Evolutionary conservation across 2,113 vertebrate species (phyloP).

Genomic region (Myrmecophaga tridactyla): DNA sequence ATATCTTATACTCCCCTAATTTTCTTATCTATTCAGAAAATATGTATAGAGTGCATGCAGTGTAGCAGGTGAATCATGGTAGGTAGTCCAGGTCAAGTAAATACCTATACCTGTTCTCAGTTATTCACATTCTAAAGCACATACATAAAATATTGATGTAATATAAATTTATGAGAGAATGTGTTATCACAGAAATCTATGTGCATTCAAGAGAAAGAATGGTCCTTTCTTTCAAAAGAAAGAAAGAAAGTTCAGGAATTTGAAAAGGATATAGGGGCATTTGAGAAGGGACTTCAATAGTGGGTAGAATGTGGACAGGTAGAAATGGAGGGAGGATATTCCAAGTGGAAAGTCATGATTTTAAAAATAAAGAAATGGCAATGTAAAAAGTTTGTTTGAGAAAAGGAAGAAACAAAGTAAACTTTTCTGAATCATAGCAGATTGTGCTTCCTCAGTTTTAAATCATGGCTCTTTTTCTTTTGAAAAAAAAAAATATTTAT

Average conservation of each 20-base stretch:
- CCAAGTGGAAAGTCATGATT: not conserved
- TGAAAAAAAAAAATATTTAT: not conserved
- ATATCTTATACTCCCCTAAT: not conserved
- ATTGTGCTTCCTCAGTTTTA: not conserved
- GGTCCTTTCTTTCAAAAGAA: no score
- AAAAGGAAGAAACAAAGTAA: not conserved
- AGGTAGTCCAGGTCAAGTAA: not conserved
- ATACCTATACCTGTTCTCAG: not conserved
- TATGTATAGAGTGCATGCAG: rapidly evolving
- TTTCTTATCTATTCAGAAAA: not conserved
- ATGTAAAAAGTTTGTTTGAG: not conserved
- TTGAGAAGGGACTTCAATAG: not conserved
- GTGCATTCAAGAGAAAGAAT: not conserved
- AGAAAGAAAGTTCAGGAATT: no score
- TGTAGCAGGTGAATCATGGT: not conserved
- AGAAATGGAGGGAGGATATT: not conserved
- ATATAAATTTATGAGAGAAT: not conserved
- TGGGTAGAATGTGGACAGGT: not conserved
- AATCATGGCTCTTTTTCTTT: not conserved
- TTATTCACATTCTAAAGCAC: not conserved
- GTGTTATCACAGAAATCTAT: not conserved
- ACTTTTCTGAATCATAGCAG: not conserved
- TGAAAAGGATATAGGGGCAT: not conserved
- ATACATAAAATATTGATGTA: not conserved
- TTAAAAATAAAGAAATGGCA: not conserved